Percentiles rank a stretch among this genome's conserved stretches.
phyloP scores from a whole-genome alignment of 2,888 invertebrate species.

The Priocnemis perturbator region DNA sequence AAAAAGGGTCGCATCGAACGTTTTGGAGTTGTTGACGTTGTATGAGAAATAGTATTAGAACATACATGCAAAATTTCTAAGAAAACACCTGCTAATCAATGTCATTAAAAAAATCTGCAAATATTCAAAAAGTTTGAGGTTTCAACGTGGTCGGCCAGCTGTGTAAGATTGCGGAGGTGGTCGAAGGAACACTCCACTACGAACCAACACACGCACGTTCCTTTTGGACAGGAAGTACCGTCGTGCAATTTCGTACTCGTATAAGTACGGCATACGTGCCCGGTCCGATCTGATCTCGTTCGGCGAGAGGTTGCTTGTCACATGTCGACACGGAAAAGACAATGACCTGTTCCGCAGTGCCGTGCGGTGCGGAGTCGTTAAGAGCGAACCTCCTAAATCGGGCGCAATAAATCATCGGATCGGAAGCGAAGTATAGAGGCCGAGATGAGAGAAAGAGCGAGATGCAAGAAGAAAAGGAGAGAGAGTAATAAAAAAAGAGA shows the following conservation, averaged over 20 bases:
- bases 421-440: constrained; percentile 49
- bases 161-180: too few relatives aligned
- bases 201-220: too few relatives aligned
- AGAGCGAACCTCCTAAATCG: constrained; percentile 46
- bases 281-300: constrained; percentile 8
- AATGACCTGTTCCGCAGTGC: constrained; percentile 57
- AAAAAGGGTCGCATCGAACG: too few relatives aligned
- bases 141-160: too few relatives aligned
- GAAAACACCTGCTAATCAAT: too few relatives aligned
- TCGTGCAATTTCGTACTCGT: not conserved
- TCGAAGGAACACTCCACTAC: too few relatives aligned
- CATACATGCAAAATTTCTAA: too few relatives aligned
- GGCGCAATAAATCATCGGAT: constrained; percentile 56
- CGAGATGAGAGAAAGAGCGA: constrained; percentile 2
- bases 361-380: constrained; percentile 37
- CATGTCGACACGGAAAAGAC: constrained; percentile 56
- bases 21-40: too few relatives aligned
- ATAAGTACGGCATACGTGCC: not conserved
- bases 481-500: constrained; percentile 1
- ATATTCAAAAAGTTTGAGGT: too few relatives aligned
- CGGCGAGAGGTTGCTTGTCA: constrained; percentile 25
- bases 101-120: too few relatives aligned
- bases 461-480: constrained; percentile 8
- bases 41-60: too few relatives aligned
- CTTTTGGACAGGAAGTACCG: not conserved